Percentiles rank a stretch among this genome's conserved stretches.
Evolutionary conservation across 2,888 invertebrate genomes (phyloP).

Genomic region (Craniophora ligustri): DNA sequence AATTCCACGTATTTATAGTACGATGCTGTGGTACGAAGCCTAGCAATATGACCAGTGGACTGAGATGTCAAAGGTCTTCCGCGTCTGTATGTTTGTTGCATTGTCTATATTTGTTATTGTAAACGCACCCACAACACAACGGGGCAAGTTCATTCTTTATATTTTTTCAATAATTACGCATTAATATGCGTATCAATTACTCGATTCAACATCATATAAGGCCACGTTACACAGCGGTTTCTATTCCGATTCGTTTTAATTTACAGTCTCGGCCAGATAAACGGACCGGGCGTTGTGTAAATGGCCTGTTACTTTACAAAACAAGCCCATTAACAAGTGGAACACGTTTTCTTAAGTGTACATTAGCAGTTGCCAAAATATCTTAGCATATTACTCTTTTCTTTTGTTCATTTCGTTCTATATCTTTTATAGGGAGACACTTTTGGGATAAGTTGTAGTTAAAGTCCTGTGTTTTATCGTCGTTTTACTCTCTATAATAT

Average conservation of each 20-base stretch:
- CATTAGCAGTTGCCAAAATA: slow-evolving; percentile 49
- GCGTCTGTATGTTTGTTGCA: too few relatives aligned
- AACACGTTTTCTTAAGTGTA: slow-evolving; percentile 49
- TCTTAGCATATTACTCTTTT: slow-evolving; percentile 45
- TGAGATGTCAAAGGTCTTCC: too few relatives aligned
- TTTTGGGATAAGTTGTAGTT: slow-evolving; percentile 12
- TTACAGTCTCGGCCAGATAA: slow-evolving; percentile 42
- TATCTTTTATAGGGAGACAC: slow-evolving; percentile 28
- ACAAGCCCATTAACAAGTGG: slow-evolving; percentile 46
- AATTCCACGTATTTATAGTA: too few relatives aligned
- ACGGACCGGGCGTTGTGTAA: slow-evolving; percentile 25
- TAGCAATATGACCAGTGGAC: too few relatives aligned
- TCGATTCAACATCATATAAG: not conserved
- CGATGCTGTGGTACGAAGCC: too few relatives aligned
- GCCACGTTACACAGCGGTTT: slow-evolving; percentile 9
- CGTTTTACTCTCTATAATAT: too few relatives aligned
- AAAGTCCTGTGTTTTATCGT: too few relatives aligned
- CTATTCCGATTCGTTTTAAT: slow-evolving; percentile 27
- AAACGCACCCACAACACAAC: too few relatives aligned
- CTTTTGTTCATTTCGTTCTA: slow-evolving; percentile 22
- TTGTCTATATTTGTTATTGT: too few relatives aligned
- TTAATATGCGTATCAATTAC: not conserved
- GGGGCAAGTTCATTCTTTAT: too few relatives aligned
- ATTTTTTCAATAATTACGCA: too few relatives aligned
- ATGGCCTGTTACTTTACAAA: slow-evolving; percentile 42